These are phyloP conservation scores for Solen grandis DNA, from an alignment of 1,140 invertebrate genomes.

Conservation along the genomic window DNA sequence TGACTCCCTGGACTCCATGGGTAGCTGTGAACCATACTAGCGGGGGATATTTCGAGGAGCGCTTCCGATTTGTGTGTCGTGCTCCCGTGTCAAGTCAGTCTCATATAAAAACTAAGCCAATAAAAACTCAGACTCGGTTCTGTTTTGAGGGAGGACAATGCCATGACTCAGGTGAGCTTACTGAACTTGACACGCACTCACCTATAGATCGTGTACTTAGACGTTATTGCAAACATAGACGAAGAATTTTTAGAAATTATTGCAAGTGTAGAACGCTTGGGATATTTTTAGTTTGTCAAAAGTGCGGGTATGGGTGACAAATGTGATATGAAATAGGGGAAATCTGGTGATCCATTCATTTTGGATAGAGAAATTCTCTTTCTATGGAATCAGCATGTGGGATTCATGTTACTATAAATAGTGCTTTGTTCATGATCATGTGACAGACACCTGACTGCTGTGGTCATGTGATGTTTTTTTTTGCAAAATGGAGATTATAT, in stretches of 20 bases:
- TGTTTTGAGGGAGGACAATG: conserved; percentile 85
- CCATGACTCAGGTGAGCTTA: conserved; percentile 70
- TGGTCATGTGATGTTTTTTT: too few species aligned
- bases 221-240: conserved; percentile 72
- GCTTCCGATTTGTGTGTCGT: conserved; percentile 89
- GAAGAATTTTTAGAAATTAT: conserved; percentile 72
- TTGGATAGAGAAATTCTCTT: not conserved
- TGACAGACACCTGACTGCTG: too few species aligned
- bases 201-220: conserved; percentile 71
- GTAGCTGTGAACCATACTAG: conserved; percentile 82
- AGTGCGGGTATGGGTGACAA: conserved; percentile 66
- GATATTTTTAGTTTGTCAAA: conserved; percentile 77
- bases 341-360: not conserved
- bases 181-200: conserved; percentile 68
- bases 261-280: conserved; percentile 77
- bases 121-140: conserved; percentile 89
- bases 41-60: conserved; percentile 86
- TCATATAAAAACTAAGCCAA: conserved; percentile 84
- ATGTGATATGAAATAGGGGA: conserved; percentile 27
- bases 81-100: conserved; percentile 87
- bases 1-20: conserved; percentile 88
- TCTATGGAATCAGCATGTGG: not conserved
- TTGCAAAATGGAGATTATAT: too few species aligned
- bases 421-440: too few species aligned
- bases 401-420: not conserved